Evolutionary conservation across 2,888 invertebrate species (phyloP).

Genomic region (Entomobrya proxima): DNA sequence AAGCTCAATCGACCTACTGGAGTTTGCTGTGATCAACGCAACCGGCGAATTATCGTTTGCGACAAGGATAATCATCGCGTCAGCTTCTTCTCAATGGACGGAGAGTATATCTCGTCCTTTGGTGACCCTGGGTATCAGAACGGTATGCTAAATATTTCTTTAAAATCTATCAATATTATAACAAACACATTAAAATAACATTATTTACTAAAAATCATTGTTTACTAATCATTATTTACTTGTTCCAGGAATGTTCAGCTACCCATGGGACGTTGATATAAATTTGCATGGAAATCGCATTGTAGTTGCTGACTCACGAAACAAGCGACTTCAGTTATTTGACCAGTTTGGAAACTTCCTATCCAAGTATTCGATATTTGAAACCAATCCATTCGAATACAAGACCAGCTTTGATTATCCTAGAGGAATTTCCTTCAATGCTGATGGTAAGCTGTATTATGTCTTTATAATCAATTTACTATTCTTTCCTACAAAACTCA

Average conservation of each 20-base stretch:
- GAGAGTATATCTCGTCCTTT: constrained; percentile 48
- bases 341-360: constrained; percentile 42
- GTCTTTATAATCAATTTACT: neutral
- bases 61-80: constrained; percentile 67
- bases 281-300: constrained; percentile 58
- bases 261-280: constrained; percentile 71
- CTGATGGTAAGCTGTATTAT: constrained; percentile 28
- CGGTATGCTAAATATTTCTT: too few relatives aligned
- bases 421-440: constrained; percentile 52
- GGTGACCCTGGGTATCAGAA: constrained; percentile 30
- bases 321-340: constrained; percentile 71
- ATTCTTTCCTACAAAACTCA: too few relatives aligned
- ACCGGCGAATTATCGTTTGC: constrained; percentile 43
- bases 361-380: constrained; percentile 48
- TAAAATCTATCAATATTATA: neutral
- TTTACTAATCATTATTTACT: too few relatives aligned
- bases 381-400: constrained; percentile 55
- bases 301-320: constrained; percentile 71
- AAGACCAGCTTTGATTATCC: constrained; percentile 59
- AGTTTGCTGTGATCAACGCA: constrained; percentile 39
- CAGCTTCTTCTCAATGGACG: constrained; percentile 46
- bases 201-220: neutral
- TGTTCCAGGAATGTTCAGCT: constrained; percentile 62
- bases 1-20: constrained; percentile 53
- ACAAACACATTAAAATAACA: neutral